Percentiles rank a stretch among this genome's conserved stretches.
Conservation (phyloP, 2,113 vertebrate species). For the Apistogramma diplotaenia region DNA sequence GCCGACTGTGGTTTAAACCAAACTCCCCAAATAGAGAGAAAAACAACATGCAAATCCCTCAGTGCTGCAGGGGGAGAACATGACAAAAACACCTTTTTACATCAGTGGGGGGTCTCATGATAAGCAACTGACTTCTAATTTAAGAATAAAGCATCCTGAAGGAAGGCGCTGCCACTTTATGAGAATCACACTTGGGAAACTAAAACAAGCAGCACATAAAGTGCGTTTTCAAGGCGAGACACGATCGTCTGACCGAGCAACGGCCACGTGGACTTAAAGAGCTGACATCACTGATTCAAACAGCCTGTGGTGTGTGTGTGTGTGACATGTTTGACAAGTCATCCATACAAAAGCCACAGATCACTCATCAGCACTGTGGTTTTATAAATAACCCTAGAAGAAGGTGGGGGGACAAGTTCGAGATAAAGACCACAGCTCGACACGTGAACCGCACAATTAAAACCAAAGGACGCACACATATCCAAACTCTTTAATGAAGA, state of each 20-base stretch:
- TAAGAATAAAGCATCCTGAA: slow-evolving; percentile 15
- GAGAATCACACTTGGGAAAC: background rate
- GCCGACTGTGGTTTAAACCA: too few species aligned
- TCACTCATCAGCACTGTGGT: background rate
- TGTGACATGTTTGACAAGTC: background rate
- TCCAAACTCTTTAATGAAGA: background rate
- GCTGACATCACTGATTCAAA: background rate
- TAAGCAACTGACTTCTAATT: slow-evolving; percentile 13
- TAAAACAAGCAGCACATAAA: background rate
- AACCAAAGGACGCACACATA: background rate
- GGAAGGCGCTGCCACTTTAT: background rate
- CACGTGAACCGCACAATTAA: background rate
- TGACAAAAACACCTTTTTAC: slow-evolving; percentile 9
- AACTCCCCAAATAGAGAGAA: too few species aligned
- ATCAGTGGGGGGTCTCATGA: slow-evolving; percentile 7
- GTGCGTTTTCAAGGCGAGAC: background rate
- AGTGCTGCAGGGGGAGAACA: slow-evolving; percentile 6
- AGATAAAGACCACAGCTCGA: background rate
- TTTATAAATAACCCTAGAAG: background rate
- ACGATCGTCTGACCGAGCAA: background rate
- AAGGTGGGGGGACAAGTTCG: background rate
- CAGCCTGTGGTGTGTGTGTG: background rate
- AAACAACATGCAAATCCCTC: background rate
- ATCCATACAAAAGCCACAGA: background rate
- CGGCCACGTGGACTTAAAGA: background rate